Conservation (phyloP, 1,140 invertebrate genomes). For the Drosophila parvula region DNA sequence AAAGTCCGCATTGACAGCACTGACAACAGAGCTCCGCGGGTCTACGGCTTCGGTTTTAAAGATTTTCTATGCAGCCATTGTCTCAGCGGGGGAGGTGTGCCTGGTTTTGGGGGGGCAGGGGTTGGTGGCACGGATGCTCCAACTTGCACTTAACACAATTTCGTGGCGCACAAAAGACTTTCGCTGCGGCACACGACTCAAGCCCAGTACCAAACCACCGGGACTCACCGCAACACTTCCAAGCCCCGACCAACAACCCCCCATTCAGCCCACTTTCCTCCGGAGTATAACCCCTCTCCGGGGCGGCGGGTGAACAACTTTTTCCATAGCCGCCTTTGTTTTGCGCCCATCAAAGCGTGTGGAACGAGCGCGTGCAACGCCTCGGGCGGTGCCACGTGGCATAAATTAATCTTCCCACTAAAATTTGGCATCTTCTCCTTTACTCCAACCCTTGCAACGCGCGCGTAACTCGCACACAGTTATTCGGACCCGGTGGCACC, state of each 20-base stretch:
- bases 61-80: conserved; percentile 73
- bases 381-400: conserved; percentile 70
- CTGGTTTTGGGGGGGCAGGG: not conserved
- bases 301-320: conserved; percentile 37
- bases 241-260: not conserved
- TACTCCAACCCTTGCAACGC: conserved; percentile 23
- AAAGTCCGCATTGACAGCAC: not conserved
- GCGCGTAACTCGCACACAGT: conserved; percentile 56
- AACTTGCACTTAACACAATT: conserved; percentile 81
- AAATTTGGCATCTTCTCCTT: conserved; percentile 59
- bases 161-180: conserved; percentile 78
- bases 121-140: conserved; percentile 51
- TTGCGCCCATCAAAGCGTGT: conserved; percentile 68
- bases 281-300: conserved; percentile 8
- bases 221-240: conserved; percentile 20
- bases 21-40: conserved; percentile 5
- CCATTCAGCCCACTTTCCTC: conserved; percentile 1
- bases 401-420: conserved; percentile 78
- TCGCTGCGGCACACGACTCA: conserved; percentile 62
- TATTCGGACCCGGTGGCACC: conserved; percentile 81
- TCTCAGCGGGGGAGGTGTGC: conserved; percentile 40
- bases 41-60: conserved; percentile 49
- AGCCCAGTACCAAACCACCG: conserved; percentile 14
- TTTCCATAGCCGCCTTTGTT: conserved; percentile 51
- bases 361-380: conserved; percentile 71